A percentile compares a stretch with the other conserved stretches of the same genome.
phyloP scores from a whole-genome alignment of 2,888 invertebrate species.

The Folsomia manolachei region DNA sequence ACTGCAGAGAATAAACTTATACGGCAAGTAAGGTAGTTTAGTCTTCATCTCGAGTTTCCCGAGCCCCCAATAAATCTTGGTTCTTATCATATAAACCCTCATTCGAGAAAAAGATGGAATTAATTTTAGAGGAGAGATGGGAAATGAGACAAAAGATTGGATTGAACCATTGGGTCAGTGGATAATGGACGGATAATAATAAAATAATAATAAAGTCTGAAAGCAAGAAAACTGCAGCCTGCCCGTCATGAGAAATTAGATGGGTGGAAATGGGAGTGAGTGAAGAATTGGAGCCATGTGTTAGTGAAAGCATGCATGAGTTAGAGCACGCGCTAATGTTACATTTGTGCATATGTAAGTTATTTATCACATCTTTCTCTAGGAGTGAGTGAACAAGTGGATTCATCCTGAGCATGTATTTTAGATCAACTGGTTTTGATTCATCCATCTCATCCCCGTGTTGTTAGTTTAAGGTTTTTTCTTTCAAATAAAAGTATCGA shows the following conservation, averaged over 20 bases:
- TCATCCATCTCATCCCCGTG: not conserved
- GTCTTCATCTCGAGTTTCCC: too few species aligned
- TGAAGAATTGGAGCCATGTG: not conserved
- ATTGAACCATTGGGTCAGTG: not conserved
- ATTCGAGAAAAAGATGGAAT: too few species aligned
- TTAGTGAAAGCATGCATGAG: conserved; percentile 3
- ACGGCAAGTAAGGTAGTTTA: too few species aligned
- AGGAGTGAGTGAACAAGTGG: not conserved
- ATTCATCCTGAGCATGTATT: too few species aligned
- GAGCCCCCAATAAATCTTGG: too few species aligned
- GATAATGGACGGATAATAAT: not conserved
- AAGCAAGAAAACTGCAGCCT: not conserved
- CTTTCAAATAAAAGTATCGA: not conserved
- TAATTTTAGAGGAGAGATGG: too few species aligned
- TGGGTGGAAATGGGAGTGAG: not conserved
- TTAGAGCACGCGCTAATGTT: conserved; percentile 47
- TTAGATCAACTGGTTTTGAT: not conserved
- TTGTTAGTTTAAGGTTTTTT: not conserved
- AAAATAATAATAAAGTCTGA: too few species aligned
- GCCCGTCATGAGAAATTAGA: not conserved
- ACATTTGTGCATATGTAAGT: conserved; percentile 34
- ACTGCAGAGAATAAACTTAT: too few species aligned
- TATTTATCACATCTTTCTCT: not conserved
- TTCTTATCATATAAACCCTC: too few species aligned
- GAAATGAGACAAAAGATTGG: not conserved